Base-by-base conservation (phyloP, 2,113 vertebrate species). In the Clarias macrocephalus region DNA sequence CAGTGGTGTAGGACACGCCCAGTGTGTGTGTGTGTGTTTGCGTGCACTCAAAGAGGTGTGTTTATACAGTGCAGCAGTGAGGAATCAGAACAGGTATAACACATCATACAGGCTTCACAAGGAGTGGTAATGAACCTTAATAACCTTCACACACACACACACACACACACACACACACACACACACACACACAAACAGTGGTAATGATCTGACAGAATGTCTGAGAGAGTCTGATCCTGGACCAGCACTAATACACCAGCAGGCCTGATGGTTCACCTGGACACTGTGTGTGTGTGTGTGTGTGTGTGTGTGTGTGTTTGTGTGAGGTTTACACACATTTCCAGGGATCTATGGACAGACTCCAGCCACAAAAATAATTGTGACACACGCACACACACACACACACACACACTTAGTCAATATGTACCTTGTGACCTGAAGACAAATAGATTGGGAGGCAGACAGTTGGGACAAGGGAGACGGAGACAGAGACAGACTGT, bases 221-320 rank as follows among this genome's bases (percentile, higher is more conserved):
- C 3, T 73, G 72, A 48, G 70, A 48, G 23, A 52, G 21, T 52
- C 72, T 77, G 75, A 77, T 77, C 75, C 75, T 77, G 75, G 75
- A 77, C 37, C 57, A 60, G 57, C 10, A 11, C 57, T 80, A 5
- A 80, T 60, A 59, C 56, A 80, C 57, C 57, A n/a, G 57, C 79
- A 81, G 73, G 42, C 72, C 72, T 75, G 42, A 75, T 11, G 25
- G 37, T 75, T 75, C 25, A 75, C 72, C 42, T 52, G 72, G 23
- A 75, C 42, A 75, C 9, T 1, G 72, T 2, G 33, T 42, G 70
- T 21, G 33, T 42, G 70, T 73, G 33, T 72, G 68, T 72, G 30
- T 42, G 30, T 37, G 30, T 68, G 28, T 70, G 28, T 68, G 30
- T 70, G 65, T 66, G 65, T 66, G 65, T 63, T 21, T 33, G 68